Evolutionary conservation across 37 sponge, comb jelly and placozoan species (phyloP).

Genomic region (Tethya wilhelma): DNA sequence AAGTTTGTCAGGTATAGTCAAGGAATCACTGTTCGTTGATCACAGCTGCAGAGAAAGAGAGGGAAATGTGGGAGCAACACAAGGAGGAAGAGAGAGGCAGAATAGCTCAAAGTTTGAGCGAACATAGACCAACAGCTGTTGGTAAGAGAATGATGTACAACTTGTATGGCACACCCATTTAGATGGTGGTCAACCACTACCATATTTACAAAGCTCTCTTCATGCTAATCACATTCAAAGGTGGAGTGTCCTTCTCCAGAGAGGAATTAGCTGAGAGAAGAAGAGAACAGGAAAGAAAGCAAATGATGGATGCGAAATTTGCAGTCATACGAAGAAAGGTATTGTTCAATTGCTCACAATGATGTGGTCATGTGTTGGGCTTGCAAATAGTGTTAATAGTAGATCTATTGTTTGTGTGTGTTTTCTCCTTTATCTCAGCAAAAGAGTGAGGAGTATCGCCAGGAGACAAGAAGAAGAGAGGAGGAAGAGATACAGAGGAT

Average conservation of each 20-base stretch:
- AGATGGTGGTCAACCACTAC: too few species aligned
- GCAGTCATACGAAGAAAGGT: conserved; percentile 18
- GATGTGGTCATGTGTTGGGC: too few species aligned
- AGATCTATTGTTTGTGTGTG: not conserved
- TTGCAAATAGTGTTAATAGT: too few species aligned
- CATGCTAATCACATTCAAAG: not conserved
- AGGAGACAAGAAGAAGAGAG: conserved; percentile 39
- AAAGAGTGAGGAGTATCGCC: conserved; percentile 52
- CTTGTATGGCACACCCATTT: too few species aligned
- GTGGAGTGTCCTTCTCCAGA: not conserved
- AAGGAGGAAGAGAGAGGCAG: conserved; percentile 8
- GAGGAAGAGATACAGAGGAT: conserved; percentile 33
- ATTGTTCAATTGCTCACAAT: too few species aligned
- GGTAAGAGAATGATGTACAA: conserved; percentile 3
- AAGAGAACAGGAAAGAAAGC: conserved; percentile 30
- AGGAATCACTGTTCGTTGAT: not conserved
- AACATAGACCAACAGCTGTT: conserved; percentile 2
- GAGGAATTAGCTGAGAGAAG: conserved; percentile 13
- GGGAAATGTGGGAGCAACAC: not conserved
- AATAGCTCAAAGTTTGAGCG: not conserved
- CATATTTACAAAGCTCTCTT: not conserved
- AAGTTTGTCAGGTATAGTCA: not conserved
- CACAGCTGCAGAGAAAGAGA: conserved; percentile 29
- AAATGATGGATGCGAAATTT: conserved; percentile 29
- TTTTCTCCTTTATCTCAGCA: conserved; percentile 14